A percentile compares a stretch with the other conserved stretches of the same genome.
phyloP scores from a whole-genome alignment of 2,797 vertebrate genomes.

The Anableps anableps region DNA sequence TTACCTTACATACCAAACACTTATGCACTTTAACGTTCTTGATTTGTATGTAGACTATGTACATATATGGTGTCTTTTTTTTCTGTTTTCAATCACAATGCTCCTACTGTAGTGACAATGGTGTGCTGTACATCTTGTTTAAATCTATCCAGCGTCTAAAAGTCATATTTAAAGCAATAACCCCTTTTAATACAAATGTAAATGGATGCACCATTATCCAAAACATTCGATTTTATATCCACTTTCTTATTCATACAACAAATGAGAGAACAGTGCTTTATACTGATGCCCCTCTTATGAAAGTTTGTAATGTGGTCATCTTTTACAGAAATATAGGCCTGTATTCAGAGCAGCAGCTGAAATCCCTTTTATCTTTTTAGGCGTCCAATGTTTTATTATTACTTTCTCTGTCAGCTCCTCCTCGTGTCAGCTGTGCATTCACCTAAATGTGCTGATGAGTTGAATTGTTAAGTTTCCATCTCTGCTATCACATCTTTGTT shows the following conservation, averaged over 20 bases:
- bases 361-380: not conserved
- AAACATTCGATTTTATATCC: not conserved
- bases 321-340: not conserved
- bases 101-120: not conserved
- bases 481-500: conserved; percentile 46
- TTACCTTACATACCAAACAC: not conserved
- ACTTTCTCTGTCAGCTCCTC: not conserved
- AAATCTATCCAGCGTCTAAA: not conserved
- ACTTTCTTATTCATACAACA: not conserved
- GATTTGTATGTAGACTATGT: not conserved
- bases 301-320: not conserved
- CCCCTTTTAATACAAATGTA: not conserved
- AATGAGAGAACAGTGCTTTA: not conserved
- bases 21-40: not conserved
- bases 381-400: not conserved
- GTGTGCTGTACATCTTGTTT: not conserved
- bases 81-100: not conserved
- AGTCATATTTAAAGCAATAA: not conserved
- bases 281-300: not conserved
- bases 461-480: conserved; percentile 32
- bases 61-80: not conserved
- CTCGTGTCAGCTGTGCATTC: conserved; percentile 10
- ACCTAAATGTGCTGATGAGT: conserved; percentile 20
- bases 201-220: not conserved
- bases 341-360: not conserved